phyloP scores from a whole-genome alignment of 2,888 invertebrate genomes.

The Cactoblastis cactorum region DNA sequence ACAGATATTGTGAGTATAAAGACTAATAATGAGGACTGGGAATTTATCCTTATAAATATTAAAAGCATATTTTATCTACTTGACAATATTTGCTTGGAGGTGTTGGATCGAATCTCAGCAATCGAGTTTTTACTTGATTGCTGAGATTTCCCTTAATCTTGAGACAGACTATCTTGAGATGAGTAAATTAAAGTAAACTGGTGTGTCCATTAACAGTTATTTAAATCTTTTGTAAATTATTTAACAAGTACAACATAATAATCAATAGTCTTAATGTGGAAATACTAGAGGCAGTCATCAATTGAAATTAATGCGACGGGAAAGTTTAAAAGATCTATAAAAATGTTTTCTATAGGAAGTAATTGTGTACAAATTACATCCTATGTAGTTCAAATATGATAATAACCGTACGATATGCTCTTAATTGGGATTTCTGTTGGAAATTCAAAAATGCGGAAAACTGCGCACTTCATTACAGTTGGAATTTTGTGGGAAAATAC shows the following conservation, averaged over 20 bases:
- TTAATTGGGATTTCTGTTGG: slow-evolving; percentile 54
- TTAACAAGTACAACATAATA: background rate
- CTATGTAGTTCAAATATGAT: background rate
- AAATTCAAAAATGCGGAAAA: slow-evolving; percentile 37
- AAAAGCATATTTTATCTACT: no score
- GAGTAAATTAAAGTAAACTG: no score
- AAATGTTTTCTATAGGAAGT: background rate
- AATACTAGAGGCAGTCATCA: background rate
- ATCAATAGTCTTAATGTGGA: background rate
- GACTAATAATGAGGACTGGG: no score
- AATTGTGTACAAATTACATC: background rate
- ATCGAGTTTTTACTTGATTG: no score
- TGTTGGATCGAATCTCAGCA: no score
- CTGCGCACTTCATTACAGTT: slow-evolving; percentile 29
- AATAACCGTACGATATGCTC: slow-evolving; percentile 15
- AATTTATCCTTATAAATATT: no score
- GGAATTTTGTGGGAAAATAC: slow-evolving; percentile 40
- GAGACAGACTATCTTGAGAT: no score
- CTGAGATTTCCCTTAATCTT: no score
- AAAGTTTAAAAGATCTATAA: background rate
- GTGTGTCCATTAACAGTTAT: no score
- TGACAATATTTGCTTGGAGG: no score
- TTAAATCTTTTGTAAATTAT: no score
- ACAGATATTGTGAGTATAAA: slow-evolving; percentile 2
- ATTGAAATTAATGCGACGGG: background rate